These are phyloP conservation scores for Lacerta agilis DNA, from an alignment of 2,797 vertebrate species.

Conservation along the genomic window DNA sequence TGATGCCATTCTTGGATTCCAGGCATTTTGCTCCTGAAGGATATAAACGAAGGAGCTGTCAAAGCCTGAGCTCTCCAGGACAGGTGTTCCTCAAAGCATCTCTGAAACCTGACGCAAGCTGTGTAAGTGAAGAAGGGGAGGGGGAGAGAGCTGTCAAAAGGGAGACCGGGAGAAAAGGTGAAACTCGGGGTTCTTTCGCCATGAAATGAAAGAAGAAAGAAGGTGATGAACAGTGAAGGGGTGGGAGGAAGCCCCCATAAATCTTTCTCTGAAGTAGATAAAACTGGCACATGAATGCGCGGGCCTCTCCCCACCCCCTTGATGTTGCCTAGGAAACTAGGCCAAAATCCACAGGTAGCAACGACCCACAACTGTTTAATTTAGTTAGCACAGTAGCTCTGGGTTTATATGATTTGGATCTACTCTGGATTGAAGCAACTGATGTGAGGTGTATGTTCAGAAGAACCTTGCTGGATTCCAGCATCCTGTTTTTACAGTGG, in stretches of 20 bases:
- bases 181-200: constrained; percentile 24
- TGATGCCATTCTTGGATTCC: constrained; percentile 39
- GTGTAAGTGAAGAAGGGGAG: neutral
- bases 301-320: neutral
- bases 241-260: neutral
- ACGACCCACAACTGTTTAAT: neutral
- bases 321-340: neutral
- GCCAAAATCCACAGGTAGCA: constrained; percentile 21
- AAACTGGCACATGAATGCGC: constrained; percentile 36
- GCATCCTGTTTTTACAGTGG: too few relatives aligned
- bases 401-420: neutral
- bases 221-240: neutral
- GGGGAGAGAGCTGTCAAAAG: constrained; percentile 52
- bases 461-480: too few relatives aligned
- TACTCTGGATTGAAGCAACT: neutral
- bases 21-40: constrained; percentile 27
- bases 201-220: constrained; percentile 31
- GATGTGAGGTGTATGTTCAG: too few relatives aligned
- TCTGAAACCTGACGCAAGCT: constrained; percentile 50
- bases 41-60: constrained; percentile 43
- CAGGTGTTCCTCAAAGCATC: constrained; percentile 56
- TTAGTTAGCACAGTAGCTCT: neutral
- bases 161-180: constrained; percentile 26
- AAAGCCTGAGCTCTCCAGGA: constrained; percentile 34
- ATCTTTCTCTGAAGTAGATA: constrained; percentile 13